Conservation (phyloP, 35 echinoderm and acorn worm genomes). For the Nesometra sesokonis region DNA sequence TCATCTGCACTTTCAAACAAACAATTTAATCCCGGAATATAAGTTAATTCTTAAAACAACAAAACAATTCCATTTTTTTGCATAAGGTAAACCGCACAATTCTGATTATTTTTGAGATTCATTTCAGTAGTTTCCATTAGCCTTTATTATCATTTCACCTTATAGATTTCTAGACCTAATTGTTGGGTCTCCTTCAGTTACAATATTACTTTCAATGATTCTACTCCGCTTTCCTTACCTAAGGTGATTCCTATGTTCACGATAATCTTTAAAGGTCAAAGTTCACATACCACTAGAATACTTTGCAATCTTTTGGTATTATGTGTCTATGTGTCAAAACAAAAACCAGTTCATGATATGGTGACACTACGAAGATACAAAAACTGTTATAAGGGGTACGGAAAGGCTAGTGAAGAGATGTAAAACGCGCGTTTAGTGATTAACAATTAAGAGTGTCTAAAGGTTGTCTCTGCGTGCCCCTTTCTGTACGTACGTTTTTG, state of each 20-base stretch:
- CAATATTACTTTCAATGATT: background rate
- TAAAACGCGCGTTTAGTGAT: too few species aligned
- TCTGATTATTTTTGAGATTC: too few species aligned
- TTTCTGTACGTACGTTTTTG: too few species aligned
- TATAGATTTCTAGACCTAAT: too few species aligned
- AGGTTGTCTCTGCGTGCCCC: too few species aligned
- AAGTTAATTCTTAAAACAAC: background rate
- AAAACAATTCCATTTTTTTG: background rate
- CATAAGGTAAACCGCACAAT: background rate
- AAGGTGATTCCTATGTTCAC: background rate
- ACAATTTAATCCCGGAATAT: background rate
- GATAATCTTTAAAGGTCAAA: background rate
- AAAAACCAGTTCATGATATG: background rate
- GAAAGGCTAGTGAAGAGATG: too few species aligned
- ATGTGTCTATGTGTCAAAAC: background rate
- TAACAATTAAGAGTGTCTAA: too few species aligned
- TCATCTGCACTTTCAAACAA: background rate
- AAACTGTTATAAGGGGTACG: too few species aligned
- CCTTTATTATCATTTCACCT: too few species aligned
- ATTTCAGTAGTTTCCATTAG: too few species aligned
- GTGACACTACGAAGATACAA: too few species aligned
- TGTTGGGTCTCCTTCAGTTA: background rate
- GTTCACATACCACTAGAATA: background rate
- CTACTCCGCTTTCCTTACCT: background rate
- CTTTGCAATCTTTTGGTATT: background rate